phyloP scores from a whole-genome alignment of 1,140 invertebrate genomes.

The Paralvinella palmiformis region DNA sequence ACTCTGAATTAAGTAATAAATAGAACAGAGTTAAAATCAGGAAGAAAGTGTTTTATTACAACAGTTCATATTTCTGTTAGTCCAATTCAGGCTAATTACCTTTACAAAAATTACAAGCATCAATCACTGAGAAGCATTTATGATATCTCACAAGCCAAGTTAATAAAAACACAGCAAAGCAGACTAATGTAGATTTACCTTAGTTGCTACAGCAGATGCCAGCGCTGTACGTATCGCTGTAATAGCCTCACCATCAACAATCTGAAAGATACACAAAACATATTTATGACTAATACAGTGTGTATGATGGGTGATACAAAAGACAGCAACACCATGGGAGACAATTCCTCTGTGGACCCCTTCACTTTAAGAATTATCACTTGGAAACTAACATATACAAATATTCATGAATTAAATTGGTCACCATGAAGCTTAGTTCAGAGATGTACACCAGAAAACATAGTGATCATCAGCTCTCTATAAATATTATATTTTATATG shows the following conservation, averaged over 20 bases:
- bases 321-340: too few species aligned
- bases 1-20: too few species aligned
- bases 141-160: not conserved
- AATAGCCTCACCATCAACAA: slow-evolving; percentile 55
- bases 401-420: too few species aligned
- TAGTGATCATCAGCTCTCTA: too few species aligned
- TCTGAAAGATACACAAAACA: slow-evolving; percentile 32
- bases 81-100: not conserved
- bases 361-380: too few species aligned
- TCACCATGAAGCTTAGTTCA: too few species aligned
- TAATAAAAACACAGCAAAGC: not conserved
- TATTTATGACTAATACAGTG: not conserved
- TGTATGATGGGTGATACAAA: too few species aligned
- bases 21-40: not conserved
- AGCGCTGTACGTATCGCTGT: slow-evolving; percentile 60
- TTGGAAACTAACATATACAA: too few species aligned
- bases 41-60: not conserved
- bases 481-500: too few species aligned
- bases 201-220: slow-evolving; percentile 58
- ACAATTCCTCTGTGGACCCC: too few species aligned
- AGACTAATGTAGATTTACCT: slow-evolving; percentile 42
- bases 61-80: not conserved
- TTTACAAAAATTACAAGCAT: not conserved
- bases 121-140: not conserved
- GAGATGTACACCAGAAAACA: too few species aligned